A percentile compares a stretch with the other conserved stretches of the same genome.
These are phyloP conservation scores for Himalopsyche anomala DNA, from an alignment of 2,888 invertebrate genomes.

Conservation along the genomic window DNA sequence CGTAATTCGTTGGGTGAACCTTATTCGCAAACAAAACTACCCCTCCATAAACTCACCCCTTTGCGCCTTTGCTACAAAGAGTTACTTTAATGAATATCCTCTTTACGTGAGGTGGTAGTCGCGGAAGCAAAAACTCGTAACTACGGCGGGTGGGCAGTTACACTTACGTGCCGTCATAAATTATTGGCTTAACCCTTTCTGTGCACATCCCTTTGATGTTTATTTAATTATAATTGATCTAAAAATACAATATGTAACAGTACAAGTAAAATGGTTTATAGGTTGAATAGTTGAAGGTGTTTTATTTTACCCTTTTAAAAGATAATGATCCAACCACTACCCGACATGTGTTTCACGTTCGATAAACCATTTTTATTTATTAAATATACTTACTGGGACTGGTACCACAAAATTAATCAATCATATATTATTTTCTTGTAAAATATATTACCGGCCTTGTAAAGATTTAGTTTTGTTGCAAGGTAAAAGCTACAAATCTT, in stretches of 20 bases:
- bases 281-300: background rate
- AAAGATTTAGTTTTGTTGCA: too few relatives aligned
- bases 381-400: too few relatives aligned
- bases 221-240: slow-evolving; percentile 1
- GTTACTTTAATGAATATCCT: slow-evolving; percentile 62
- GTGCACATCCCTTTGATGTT: background rate
- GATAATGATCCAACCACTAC: too few relatives aligned
- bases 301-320: too few relatives aligned
- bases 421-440: too few relatives aligned
- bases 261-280: background rate
- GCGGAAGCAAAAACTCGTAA: background rate
- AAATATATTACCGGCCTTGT: too few relatives aligned
- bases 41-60: slow-evolving; percentile 32
- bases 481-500: too few relatives aligned
- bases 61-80: slow-evolving; percentile 41
- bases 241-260: background rate
- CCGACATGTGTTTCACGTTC: too few relatives aligned
- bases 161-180: slow-evolving; percentile 49
- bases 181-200: slow-evolving; percentile 53
- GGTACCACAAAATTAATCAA: too few relatives aligned
- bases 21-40: slow-evolving; percentile 14
- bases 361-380: too few relatives aligned
- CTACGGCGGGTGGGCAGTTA: background rate
- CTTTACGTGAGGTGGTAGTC: slow-evolving; percentile 28
- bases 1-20: background rate